Evolutionary conservation across 2,888 invertebrate species (phyloP).

Genomic region (Xestia ashworthii): DNA sequence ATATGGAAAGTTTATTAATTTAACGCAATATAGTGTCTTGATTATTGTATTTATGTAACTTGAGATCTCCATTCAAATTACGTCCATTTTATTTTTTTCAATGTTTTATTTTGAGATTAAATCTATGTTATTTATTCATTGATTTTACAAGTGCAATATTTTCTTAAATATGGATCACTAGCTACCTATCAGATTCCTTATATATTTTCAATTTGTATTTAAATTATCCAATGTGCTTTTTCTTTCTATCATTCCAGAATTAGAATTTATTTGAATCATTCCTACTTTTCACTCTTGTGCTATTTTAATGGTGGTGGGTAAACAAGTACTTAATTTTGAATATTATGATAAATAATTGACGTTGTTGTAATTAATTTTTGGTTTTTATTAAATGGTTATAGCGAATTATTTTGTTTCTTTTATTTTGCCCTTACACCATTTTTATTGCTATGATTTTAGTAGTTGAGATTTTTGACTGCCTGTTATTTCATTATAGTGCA

Average conservation of each 20-base stretch:
- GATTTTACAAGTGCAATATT: constrained; percentile 66
- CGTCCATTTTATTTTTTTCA: constrained; percentile 74
- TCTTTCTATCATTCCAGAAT: constrained; percentile 55
- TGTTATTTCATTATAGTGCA: constrained; percentile 37
- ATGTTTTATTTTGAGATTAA: constrained; percentile 62
- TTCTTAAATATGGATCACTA: constrained; percentile 44
- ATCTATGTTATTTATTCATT: constrained; percentile 62
- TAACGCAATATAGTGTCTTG: constrained; percentile 65
- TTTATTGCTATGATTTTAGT: constrained; percentile 51
- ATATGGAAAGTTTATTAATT: constrained; percentile 78
- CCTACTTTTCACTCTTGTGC: constrained; percentile 64
- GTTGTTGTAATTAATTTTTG: constrained; percentile 82
- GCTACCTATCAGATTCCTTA: constrained; percentile 30
- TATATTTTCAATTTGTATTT: constrained; percentile 40
- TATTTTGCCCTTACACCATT: constrained; percentile 67
- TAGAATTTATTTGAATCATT: constrained; percentile 65
- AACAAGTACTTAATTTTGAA: constrained; percentile 80
- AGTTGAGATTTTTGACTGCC: constrained; percentile 24
- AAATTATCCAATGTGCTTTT: constrained; percentile 28
- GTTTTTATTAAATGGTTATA: constrained; percentile 88
- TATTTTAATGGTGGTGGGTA: constrained; percentile 82
- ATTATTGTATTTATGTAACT: constrained; percentile 66
- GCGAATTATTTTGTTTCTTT: constrained; percentile 77
- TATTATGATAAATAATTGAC: constrained; percentile 73
- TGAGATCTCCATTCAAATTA: constrained; percentile 73